These are phyloP conservation scores for Metridium senile DNA, from an alignment of 92 coral and sea anemone species.

Conservation along the genomic window DNA sequence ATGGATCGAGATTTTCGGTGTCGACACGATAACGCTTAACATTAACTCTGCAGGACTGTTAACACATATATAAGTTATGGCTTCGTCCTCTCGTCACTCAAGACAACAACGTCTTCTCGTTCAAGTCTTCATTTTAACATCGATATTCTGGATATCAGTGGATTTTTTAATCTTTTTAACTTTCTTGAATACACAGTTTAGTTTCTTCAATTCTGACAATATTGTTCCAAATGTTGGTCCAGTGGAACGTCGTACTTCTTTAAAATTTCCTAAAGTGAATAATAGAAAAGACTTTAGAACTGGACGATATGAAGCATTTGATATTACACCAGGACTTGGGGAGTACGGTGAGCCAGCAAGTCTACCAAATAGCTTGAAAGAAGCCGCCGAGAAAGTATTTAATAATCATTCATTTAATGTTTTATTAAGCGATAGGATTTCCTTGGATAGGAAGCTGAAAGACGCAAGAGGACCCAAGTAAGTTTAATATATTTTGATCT, in stretches of 20 bases:
- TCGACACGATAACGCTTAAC: background rate
- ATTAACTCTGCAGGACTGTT: background rate
- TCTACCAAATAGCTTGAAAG: conserved; percentile 60
- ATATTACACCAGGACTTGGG: conserved; percentile 72
- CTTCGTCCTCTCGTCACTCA: conserved; percentile 37
- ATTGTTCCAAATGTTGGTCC: conserved; percentile 49
- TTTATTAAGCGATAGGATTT: conserved; percentile 74
- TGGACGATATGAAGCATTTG: conserved; percentile 33
- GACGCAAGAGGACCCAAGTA: conserved; percentile 91
- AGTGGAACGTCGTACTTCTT: background rate
- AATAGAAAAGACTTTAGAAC: conserved; percentile 10
- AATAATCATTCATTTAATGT: conserved; percentile 87
- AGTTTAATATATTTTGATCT: conserved; percentile 17
- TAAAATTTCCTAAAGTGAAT: conserved; percentile 1
- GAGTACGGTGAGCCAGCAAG: conserved; percentile 75
- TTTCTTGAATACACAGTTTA: conserved; percentile 59
- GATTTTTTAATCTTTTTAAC: conserved; percentile 71
- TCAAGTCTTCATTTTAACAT: conserved; percentile 73
- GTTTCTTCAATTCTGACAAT: conserved; percentile 62
- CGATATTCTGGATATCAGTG: conserved; percentile 81
- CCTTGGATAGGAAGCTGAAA: conserved; percentile 67
- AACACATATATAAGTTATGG: too few relatives aligned
- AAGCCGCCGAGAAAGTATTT: conserved; percentile 60
- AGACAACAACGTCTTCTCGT: conserved; percentile 68
- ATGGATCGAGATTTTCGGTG: background rate